phyloP scores from a whole-genome alignment of 53 echinoderm and acorn worm genomes.

The Arbacia lixula region DNA sequence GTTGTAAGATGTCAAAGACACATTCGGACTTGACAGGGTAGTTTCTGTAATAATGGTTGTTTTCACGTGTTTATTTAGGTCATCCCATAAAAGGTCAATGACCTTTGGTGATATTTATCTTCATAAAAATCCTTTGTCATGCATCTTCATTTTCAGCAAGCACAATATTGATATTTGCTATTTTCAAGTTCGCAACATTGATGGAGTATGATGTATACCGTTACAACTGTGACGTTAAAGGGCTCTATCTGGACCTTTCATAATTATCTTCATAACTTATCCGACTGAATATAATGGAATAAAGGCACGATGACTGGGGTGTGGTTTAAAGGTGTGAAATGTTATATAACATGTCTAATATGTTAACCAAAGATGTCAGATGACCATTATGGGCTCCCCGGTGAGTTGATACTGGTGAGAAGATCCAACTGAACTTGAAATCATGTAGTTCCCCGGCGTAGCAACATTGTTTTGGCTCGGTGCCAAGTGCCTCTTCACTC shows the following conservation, averaged over 20 bases:
- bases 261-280: slow-evolving; percentile 53
- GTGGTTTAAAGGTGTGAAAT: not conserved
- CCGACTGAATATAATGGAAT: not conserved
- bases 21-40: no score
- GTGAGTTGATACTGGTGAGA: slow-evolving; percentile 21
- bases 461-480: slow-evolving; percentile 56
- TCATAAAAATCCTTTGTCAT: slow-evolving; percentile 5
- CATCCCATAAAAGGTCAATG: slow-evolving; percentile 38
- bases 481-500: slow-evolving; percentile 59
- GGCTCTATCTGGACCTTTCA: slow-evolving; percentile 15
- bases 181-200: no score
- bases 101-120: slow-evolving; percentile 37
- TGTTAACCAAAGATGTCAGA: not conserved
- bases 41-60: no score
- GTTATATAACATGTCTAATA: not conserved
- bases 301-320: not conserved
- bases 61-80: no score
- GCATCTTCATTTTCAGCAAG: not conserved
- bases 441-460: slow-evolving; percentile 52
- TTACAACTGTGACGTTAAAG: not conserved
- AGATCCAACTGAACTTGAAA: slow-evolving; percentile 54
- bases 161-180: no score
- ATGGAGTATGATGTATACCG: no score
- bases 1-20: no score
- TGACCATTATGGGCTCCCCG: slow-evolving; percentile 10